These are phyloP conservation scores for Ephydatia muelleri DNA, from an alignment of 37 sponge, comb jelly and placozoan genomes.

Conservation along the genomic window DNA sequence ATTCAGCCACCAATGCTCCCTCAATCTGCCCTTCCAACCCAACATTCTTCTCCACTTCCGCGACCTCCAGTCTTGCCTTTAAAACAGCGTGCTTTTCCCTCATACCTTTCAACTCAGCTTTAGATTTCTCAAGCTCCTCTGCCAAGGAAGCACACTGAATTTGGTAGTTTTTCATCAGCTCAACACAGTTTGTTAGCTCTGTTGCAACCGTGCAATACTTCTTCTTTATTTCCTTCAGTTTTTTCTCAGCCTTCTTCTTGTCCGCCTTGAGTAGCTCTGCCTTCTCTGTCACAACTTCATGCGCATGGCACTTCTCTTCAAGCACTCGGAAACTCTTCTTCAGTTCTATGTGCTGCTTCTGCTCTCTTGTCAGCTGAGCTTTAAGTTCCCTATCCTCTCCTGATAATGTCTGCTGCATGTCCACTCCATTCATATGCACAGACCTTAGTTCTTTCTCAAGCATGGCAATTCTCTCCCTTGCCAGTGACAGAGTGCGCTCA, in stretches of 20 bases:
- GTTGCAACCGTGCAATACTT: constrained; percentile 25
- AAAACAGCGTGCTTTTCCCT: not conserved
- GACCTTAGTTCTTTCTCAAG: constrained; percentile 30
- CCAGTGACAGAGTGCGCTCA: constrained; percentile 31
- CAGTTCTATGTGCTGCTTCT: not conserved
- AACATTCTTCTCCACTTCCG: constrained; percentile 3
- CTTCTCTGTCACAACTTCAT: not conserved
- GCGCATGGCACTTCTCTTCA: constrained; percentile 9
- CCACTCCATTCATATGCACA: not conserved
- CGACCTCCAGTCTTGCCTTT: constrained; percentile 32
- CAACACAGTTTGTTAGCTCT: constrained; percentile 28
- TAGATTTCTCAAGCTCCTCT: constrained; percentile 4
- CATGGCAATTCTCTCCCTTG: constrained; percentile 23
- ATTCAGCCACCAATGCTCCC: not conserved
- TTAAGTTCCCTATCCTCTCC: constrained; percentile 7
- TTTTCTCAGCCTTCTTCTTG: constrained; percentile 20
- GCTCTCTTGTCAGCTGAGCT: not conserved
- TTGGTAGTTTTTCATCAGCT: constrained; percentile 42
- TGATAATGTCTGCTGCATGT: not conserved
- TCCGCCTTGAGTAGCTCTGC: constrained; percentile 24
- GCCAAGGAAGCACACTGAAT: constrained; percentile 16
- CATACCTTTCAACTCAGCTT: not conserved
- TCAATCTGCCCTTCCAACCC: not conserved
- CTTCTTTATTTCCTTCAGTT: constrained; percentile 25
- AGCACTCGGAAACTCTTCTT: constrained; percentile 7